A percentile compares a stretch with the other conserved stretches of the same genome.
These are phyloP conservation scores for Lithophane socia DNA, from an alignment of 2,888 invertebrate genomes.

Conservation along the genomic window DNA sequence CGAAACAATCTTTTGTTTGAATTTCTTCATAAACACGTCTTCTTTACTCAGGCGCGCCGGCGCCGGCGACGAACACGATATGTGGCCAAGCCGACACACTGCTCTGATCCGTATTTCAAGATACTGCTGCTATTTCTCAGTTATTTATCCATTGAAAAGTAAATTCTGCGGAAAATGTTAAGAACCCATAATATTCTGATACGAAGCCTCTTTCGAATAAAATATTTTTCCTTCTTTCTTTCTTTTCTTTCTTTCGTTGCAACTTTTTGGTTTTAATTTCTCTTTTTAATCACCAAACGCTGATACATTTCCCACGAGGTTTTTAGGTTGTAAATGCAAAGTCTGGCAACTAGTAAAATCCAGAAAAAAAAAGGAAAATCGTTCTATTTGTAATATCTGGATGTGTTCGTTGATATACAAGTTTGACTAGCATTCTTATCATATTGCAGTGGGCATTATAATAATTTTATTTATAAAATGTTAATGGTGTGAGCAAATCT, in stretches of 20 bases:
- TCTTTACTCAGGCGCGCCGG: conserved; percentile 72
- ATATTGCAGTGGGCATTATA: not conserved
- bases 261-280: conserved; percentile 36
- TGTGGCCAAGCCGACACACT: conserved; percentile 62
- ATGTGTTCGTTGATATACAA: conserved; percentile 7
- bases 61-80: conserved; percentile 74
- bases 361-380: not conserved
- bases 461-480: not conserved
- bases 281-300: conserved; percentile 51
- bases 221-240: too few species aligned
- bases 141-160: conserved; percentile 41
- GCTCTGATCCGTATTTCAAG: conserved; percentile 60
- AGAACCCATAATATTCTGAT: conserved; percentile 44
- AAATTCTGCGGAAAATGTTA: conserved; percentile 31
- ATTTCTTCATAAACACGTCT: conserved; percentile 34
- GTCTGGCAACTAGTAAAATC: conserved; percentile 12
- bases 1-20: conserved; percentile 31
- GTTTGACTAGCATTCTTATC: not conserved
- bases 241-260: conserved; percentile 30
- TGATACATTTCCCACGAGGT: conserved; percentile 56
- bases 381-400: not conserved
- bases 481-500: not conserved
- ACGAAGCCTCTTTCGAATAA: too few species aligned
- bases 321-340: conserved; percentile 24
- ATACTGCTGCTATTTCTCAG: conserved; percentile 38